These are phyloP conservation scores for Phyllotis vaccarum DNA, from an alignment of 2,797 vertebrate genomes.

Conservation along the genomic window DNA sequence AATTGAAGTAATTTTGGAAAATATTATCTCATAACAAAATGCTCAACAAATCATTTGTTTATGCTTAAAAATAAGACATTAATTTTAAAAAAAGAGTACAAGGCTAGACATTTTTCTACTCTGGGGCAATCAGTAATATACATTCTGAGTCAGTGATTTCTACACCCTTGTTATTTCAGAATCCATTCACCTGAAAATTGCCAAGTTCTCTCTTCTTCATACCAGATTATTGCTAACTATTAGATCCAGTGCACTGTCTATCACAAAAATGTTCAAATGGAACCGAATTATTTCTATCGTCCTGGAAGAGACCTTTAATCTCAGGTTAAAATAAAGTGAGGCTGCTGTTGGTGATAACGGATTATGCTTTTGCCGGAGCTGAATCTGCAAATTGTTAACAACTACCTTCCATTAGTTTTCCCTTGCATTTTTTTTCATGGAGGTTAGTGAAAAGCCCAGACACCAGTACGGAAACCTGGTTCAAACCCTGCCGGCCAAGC, in stretches of 20 bases:
- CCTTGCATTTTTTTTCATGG: conserved; percentile 2
- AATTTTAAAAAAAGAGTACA: not conserved
- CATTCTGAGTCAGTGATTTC: not conserved
- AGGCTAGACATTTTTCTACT: not conserved
- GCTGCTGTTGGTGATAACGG: not conserved
- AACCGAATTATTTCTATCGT: not conserved
- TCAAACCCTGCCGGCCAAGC: not conserved
- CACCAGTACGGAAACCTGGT: not conserved
- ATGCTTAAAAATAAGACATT: not conserved
- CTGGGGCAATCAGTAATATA: not conserved
- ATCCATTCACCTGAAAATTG: not conserved
- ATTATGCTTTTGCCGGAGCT: not conserved
- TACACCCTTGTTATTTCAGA: not conserved
- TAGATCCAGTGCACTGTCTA: not conserved
- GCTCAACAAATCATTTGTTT: not conserved
- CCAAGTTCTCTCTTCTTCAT: not conserved
- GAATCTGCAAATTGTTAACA: not conserved
- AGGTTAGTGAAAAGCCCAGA: not conserved
- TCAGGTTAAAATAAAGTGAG: not conserved
- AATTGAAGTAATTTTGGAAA: not conserved
- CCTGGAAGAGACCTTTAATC: not conserved
- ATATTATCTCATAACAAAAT: not conserved
- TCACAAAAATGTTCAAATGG: not conserved
- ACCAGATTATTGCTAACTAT: not conserved
- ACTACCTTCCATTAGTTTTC: not conserved